Percentiles rank a stretch among this genome's conserved stretches.
phyloP scores from a whole-genome alignment of 2,797 vertebrate genomes.

The Fistularia commersonii region DNA sequence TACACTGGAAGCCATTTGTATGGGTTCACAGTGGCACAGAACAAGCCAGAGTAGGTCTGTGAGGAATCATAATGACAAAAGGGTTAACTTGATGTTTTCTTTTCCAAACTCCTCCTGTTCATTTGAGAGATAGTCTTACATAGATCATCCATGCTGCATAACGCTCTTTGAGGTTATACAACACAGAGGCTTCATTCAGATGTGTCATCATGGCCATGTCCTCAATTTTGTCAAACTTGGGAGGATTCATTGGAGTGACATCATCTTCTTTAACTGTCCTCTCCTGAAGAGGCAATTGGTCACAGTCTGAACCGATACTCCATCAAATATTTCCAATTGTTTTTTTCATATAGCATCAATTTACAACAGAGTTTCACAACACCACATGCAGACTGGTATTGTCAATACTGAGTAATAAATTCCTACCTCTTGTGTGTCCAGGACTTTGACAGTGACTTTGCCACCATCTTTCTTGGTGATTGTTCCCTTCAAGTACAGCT shows the following conservation, averaged over 20 bases:
- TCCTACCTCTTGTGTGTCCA: constrained; percentile 54
- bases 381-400: too few relatives aligned
- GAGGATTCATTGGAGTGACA: constrained; percentile 64
- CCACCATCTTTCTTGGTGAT: constrained; percentile 75
- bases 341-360: too few relatives aligned
- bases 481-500: constrained; percentile 79
- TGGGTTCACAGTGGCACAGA: constrained; percentile 79
- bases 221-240: constrained; percentile 75
- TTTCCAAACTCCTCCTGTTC: constrained; percentile 12
- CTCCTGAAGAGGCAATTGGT: constrained; percentile 57
- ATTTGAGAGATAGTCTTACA: constrained; percentile 37
- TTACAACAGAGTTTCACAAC: too few relatives aligned
- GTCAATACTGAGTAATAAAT: too few relatives aligned
- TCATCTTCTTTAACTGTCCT: constrained; percentile 77
- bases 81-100: not conserved
- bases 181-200: constrained; percentile 71
- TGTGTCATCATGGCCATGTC: constrained; percentile 81
- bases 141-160: constrained; percentile 94
- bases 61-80: not conserved
- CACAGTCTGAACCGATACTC: constrained; percentile 10
- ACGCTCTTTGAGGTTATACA: constrained; percentile 92
- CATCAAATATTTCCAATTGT: not conserved
- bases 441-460: constrained; percentile 78
- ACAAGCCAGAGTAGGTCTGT: constrained; percentile 79
- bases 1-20: constrained; percentile 87